phyloP scores from a whole-genome alignment of 2,113 vertebrate genomes.

The Psilopogon haemacephalus region DNA sequence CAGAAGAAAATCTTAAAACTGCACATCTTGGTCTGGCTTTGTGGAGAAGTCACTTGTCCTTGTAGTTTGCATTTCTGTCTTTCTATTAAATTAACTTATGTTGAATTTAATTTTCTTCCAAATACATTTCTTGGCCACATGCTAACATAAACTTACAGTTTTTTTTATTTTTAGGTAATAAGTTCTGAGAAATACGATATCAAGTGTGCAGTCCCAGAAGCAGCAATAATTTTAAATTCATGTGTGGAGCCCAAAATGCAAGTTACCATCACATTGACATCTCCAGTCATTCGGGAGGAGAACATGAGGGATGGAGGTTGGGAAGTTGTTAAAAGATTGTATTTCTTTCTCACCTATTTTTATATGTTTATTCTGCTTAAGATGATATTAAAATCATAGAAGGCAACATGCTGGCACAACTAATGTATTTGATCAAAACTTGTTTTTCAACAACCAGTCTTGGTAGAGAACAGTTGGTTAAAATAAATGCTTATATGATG shows the following conservation, averaged over 20 bases:
- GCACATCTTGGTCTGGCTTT: background rate
- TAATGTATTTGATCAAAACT: constrained; percentile 54
- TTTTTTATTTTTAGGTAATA: constrained; percentile 81
- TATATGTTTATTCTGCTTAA: constrained; percentile 57
- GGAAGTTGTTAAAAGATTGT: constrained; percentile 79
- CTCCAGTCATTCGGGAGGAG: constrained; percentile 94
- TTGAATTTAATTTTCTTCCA: background rate
- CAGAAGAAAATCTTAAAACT: background rate
- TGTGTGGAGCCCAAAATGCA: constrained; percentile 95
- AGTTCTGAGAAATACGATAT: constrained; percentile 97
- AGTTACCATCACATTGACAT: constrained; percentile 97
- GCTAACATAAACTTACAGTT: constrained; percentile 44
- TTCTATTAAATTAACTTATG: background rate
- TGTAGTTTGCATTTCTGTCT: rapidly evolving
- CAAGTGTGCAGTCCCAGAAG: constrained; percentile 88
- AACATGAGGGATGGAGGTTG: constrained; percentile 94
- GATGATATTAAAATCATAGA: constrained; percentile 76
- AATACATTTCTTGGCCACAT: background rate
- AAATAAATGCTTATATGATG: constrained; percentile 49
- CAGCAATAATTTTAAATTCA: constrained; percentile 92
- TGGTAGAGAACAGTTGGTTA: constrained; percentile 47
- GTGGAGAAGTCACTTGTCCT: background rate
- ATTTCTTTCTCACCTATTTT: constrained; percentile 10
- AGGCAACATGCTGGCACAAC: constrained; percentile 83
- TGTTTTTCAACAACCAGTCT: constrained; percentile 56